phyloP scores from a whole-genome alignment of 2,797 vertebrate species.

The Manis crassicaudata region DNA sequence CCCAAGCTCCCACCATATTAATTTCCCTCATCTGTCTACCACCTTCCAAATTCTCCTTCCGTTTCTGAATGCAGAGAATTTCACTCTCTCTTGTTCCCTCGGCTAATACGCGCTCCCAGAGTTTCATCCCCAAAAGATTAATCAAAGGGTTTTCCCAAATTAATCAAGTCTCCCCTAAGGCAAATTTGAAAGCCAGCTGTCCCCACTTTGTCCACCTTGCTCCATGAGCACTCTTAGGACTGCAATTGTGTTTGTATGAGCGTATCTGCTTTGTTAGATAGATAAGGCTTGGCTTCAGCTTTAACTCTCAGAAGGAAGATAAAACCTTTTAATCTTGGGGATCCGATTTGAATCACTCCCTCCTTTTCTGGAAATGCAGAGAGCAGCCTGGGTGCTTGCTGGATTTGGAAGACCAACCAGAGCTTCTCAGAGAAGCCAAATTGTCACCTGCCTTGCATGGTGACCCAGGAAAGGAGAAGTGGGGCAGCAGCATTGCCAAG shows the following conservation, averaged over 20 bases:
- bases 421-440: background rate
- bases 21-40: background rate
- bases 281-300: background rate
- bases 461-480: background rate
- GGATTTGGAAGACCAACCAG: background rate
- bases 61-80: background rate
- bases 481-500: background rate
- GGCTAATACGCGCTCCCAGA: background rate
- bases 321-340: background rate
- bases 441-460: background rate
- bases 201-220: background rate
- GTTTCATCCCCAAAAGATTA: background rate
- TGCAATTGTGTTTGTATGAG: background rate
- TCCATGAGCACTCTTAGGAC: background rate
- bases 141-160: conserved; percentile 5
- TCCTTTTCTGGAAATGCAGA: conserved; percentile 43
- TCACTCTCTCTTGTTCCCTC: background rate
- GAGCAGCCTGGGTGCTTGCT: background rate
- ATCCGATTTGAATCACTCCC: background rate
- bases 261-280: background rate
- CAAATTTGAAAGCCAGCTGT: background rate
- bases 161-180: background rate
- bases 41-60: background rate
- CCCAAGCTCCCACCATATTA: background rate
- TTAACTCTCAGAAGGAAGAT: conserved; percentile 43